phyloP scores from a whole-genome alignment of 1,140 invertebrate genomes.

The Hylyphantes graminicola region DNA sequence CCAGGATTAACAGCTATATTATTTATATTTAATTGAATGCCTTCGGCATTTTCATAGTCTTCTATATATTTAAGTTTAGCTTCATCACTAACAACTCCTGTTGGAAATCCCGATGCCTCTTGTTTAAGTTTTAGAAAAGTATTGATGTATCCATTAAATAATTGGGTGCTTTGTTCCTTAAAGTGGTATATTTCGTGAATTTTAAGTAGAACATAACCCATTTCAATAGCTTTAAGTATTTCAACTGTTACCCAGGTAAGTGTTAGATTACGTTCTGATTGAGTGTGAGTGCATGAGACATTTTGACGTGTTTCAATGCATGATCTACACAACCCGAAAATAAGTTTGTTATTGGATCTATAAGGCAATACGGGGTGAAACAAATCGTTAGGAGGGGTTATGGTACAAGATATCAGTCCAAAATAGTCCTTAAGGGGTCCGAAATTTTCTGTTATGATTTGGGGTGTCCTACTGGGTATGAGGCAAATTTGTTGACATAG shows the following conservation, averaged over 20 bases:
- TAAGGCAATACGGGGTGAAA: constrained; percentile 8
- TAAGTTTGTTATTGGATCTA: not conserved
- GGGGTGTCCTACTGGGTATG: constrained; percentile 1
- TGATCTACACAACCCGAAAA: not conserved
- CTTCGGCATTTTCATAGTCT: no score
- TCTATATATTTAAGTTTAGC: no score
- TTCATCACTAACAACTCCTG: no score
- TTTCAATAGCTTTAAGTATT: not conserved
- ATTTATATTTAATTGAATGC: no score
- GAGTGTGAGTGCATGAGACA: not conserved
- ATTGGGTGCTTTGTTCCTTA: no score
- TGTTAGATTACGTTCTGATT: not conserved
- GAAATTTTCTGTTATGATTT: not conserved
- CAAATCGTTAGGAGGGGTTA: not conserved
- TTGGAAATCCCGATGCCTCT: no score
- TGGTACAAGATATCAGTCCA: not conserved
- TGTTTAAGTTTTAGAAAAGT: no score
- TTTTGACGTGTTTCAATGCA: not conserved
- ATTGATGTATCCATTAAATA: no score
- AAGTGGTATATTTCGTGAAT: no score
- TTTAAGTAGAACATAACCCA: no score
- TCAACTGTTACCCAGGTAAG: not conserved
- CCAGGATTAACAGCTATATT: no score
- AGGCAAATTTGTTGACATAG: not conserved
- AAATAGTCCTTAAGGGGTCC: not conserved